Conservation (phyloP, 2,888 invertebrate species). For the Biston betularia region DNA sequence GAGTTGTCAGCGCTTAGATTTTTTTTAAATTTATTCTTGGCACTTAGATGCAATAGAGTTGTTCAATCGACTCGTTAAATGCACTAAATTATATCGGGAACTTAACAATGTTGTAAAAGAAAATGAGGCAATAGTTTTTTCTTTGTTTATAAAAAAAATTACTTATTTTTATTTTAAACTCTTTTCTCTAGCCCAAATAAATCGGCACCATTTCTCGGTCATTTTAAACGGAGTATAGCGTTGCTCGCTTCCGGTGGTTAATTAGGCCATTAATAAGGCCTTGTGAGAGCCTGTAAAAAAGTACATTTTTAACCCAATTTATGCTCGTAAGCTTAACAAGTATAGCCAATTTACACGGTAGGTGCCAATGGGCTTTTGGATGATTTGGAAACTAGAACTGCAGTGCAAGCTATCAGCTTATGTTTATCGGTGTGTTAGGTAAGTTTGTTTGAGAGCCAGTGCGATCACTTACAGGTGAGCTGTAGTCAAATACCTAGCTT, state of each 20-base stretch:
- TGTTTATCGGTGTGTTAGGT: too few species aligned
- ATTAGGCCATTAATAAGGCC: constrained; percentile 35
- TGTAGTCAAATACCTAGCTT: too few species aligned
- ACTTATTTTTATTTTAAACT: constrained; percentile 1
- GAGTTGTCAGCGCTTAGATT: too few species aligned
- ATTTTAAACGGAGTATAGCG: constrained; percentile 19
- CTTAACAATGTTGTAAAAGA: too few species aligned
- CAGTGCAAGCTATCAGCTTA: too few species aligned
- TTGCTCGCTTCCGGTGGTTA: constrained; percentile 25
- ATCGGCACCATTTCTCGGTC: constrained; percentile 3
- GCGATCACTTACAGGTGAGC: too few species aligned
- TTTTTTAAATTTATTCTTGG: too few species aligned
- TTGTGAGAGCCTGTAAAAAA: constrained; percentile 6
- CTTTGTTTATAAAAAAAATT: not conserved
- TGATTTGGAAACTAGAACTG: not conserved
- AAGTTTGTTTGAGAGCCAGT: too few species aligned
- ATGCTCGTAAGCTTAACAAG: not conserved
- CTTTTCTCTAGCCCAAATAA: not conserved
- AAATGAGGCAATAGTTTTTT: not conserved
- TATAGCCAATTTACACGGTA: not conserved
- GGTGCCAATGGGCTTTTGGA: not conserved
- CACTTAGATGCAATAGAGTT: too few species aligned
- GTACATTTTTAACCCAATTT: constrained; percentile 18
- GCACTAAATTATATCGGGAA: too few species aligned
- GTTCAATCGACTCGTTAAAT: too few species aligned